Evolutionary conservation across 2,888 invertebrate genomes (phyloP).

Genomic region (Tiliacea aurago): DNA sequence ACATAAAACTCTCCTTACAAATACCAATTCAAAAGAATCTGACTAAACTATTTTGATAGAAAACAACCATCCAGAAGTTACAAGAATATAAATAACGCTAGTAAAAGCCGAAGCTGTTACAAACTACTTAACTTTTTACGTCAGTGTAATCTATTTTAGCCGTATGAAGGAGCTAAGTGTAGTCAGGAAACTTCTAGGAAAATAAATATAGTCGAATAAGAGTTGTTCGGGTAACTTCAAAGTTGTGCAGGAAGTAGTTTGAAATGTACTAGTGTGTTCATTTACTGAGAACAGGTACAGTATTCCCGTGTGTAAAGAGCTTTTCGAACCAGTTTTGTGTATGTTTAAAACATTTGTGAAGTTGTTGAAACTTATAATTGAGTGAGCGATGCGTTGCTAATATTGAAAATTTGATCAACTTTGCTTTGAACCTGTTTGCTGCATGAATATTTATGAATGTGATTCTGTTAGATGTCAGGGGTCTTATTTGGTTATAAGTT

Average conservation of each 20-base stretch:
- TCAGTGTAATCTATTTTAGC: constrained; percentile 63
- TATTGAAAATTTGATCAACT: constrained; percentile 46
- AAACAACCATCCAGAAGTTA: constrained; percentile 29
- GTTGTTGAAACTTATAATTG: constrained; percentile 30
- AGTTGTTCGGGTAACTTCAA: constrained; percentile 45
- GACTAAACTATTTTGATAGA: constrained; percentile 29
- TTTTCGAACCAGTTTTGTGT: constrained; percentile 44
- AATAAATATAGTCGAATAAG: constrained; percentile 64
- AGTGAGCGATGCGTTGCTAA: constrained; percentile 50
- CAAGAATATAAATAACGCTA: constrained; percentile 51
- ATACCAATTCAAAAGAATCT: constrained; percentile 1
- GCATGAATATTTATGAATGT: constrained; percentile 17
- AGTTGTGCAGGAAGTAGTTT: constrained; percentile 49
- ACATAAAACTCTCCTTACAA: not conserved
- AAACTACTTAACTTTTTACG: constrained; percentile 63
- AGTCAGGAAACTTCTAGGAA: constrained; percentile 56
- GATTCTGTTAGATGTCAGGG: not conserved
- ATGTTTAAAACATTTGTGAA: constrained; percentile 56
- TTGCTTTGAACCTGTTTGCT: constrained; percentile 22
- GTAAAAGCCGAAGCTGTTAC: constrained; percentile 41
- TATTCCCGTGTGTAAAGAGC: constrained; percentile 47
- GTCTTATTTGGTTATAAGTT: constrained; percentile 20
- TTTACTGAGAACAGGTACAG: constrained; percentile 55
- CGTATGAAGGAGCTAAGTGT: constrained; percentile 61
- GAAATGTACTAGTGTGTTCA: constrained; percentile 46